These are phyloP conservation scores for Dicranocentrus wangi DNA, from an alignment of 2,888 invertebrate genomes.

Conservation along the genomic window DNA sequence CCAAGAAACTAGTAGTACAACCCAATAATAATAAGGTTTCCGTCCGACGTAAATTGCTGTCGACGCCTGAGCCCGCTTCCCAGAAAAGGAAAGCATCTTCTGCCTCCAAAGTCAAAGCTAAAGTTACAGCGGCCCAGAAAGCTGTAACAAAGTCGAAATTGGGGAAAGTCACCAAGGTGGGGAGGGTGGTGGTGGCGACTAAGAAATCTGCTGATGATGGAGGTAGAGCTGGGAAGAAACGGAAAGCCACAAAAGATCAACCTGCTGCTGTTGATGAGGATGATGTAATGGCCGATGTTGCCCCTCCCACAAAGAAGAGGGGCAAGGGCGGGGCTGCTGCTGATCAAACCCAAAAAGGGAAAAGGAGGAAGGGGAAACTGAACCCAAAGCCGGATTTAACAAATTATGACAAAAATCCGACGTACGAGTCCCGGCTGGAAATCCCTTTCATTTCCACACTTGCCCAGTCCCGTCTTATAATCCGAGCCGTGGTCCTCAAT, in stretches of 20 bases:
- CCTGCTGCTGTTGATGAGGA: not conserved
- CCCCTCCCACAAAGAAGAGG: not conserved
- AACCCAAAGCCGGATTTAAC: slow-evolving; percentile 65
- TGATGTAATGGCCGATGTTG: not conserved
- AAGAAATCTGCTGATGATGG: not conserved
- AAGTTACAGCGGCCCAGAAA: slow-evolving; percentile 23
- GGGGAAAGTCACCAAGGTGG: slow-evolving; percentile 10
- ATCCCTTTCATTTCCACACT: slow-evolving; percentile 76
- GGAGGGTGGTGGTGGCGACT: not conserved
- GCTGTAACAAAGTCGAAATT: not conserved
- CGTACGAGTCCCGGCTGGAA: slow-evolving; percentile 57
- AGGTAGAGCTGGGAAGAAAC: slow-evolving; percentile 2
- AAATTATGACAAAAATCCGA: slow-evolving; percentile 69
- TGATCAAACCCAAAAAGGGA: too few species aligned
- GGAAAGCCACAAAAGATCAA: not conserved
- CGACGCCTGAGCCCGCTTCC: slow-evolving; percentile 28
- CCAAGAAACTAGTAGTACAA: not conserved
- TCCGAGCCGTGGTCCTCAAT: slow-evolving; percentile 75
- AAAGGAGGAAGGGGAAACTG: slow-evolving; percentile 48
- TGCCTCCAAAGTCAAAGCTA: slow-evolving; percentile 1
- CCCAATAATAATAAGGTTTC: not conserved
- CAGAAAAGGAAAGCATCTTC: not conserved
- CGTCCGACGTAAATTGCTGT: slow-evolving; percentile 25
- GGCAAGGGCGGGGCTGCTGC: too few species aligned
- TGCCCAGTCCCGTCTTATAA: slow-evolving; percentile 75